Evolutionary conservation across 2,797 vertebrate genomes (phyloP).

Genomic region (Myotis vivesi): DNA sequence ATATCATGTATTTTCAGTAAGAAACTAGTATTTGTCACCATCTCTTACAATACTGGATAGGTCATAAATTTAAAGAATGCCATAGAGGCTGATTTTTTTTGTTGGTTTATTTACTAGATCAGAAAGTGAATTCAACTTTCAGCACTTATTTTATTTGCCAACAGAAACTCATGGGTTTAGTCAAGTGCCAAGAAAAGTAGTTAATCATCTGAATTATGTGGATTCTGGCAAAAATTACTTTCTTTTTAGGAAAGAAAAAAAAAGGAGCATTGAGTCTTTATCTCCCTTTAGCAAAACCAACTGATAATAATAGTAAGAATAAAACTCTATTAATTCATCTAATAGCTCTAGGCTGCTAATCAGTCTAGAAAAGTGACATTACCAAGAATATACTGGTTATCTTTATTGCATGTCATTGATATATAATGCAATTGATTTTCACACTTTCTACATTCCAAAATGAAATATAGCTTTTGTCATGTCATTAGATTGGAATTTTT

Average conservation of each 20-base stretch:
- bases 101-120: slow-evolving; percentile 82
- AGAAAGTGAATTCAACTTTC: slow-evolving; percentile 80
- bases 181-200: slow-evolving; percentile 69
- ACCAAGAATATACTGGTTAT: slow-evolving; percentile 46
- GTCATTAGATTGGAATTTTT: slow-evolving; percentile 73
- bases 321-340: slow-evolving; percentile 67
- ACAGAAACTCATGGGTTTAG: slow-evolving; percentile 74
- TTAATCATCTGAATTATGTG: slow-evolving; percentile 77
- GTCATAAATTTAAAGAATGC: slow-evolving; percentile 80
- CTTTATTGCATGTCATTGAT: slow-evolving; percentile 64
- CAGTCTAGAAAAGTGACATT: slow-evolving; percentile 57
- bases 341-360: slow-evolving; percentile 41
- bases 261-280: slow-evolving; percentile 40
- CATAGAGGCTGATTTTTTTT: slow-evolving; percentile 80
- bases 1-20: slow-evolving; percentile 56
- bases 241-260: background rate
- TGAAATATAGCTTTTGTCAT: slow-evolving; percentile 74
- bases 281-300: slow-evolving; percentile 67
- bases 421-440: slow-evolving; percentile 59
- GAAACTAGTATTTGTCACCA: slow-evolving; percentile 75
- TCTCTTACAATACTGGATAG: slow-evolving; percentile 68
- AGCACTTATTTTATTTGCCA: slow-evolving; percentile 74
- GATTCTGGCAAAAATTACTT: slow-evolving; percentile 63
- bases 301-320: slow-evolving; percentile 68
- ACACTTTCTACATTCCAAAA: slow-evolving; percentile 52